These are phyloP conservation scores for Nasua narica DNA, from an alignment of 2,797 vertebrate species.

Conservation along the genomic window DNA sequence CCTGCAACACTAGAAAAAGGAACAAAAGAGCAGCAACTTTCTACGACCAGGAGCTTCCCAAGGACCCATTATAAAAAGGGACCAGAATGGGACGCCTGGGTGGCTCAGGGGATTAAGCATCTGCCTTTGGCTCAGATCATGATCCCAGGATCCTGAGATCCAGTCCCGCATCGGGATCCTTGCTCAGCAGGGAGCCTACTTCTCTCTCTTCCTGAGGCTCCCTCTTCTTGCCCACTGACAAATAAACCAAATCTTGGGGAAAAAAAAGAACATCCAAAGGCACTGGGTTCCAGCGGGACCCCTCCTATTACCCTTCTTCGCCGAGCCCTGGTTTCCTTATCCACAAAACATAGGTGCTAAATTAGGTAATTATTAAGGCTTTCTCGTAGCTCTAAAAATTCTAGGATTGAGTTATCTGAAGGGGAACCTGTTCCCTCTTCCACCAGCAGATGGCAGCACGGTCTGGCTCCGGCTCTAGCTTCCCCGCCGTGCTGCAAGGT, in stretches of 20 bases:
- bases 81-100: neutral
- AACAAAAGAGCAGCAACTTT: neutral
- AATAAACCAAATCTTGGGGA: too few relatives aligned
- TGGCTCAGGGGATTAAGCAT: too few relatives aligned
- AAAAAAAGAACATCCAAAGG: neutral
- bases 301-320: neutral
- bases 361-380: too few relatives aligned
- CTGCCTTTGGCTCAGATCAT: neutral
- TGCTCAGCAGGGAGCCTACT: neutral
- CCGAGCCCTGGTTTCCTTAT: neutral
- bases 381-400: too few relatives aligned
- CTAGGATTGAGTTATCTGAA: neutral
- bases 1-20: neutral
- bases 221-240: too few relatives aligned
- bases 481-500: accelerated
- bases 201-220: too few relatives aligned
- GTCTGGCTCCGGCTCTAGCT: accelerated
- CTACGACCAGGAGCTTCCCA: too few relatives aligned
- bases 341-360: neutral
- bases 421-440: neutral
- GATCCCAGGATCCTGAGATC: neutral
- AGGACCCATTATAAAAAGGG: neutral
- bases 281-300: neutral
- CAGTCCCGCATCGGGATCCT: neutral
- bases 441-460: neutral